Percentiles rank a stretch among this genome's conserved stretches.
These are phyloP conservation scores for Himalopsyche japonica DNA, from an alignment of 2,888 invertebrate genomes.

Conservation along the genomic window DNA sequence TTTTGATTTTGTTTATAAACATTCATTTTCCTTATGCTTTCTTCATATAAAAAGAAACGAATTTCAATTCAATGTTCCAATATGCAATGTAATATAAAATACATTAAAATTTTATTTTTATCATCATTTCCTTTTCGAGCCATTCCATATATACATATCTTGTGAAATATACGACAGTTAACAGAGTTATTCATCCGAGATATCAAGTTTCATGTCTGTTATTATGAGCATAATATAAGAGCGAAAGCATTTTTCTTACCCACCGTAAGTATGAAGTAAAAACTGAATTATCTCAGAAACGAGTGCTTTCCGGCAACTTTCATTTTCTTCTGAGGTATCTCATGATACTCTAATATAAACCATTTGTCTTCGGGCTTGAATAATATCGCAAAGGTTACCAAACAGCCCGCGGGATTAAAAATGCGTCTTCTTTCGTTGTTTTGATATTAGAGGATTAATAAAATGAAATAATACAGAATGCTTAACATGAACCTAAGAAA, in stretches of 20 bases:
- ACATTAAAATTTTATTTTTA: too few species aligned
- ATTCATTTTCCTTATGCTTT: too few species aligned
- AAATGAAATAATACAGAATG: too few species aligned
- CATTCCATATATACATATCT: too few species aligned
- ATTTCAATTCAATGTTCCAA: too few species aligned
- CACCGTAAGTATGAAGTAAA: neutral
- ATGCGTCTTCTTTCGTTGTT: too few species aligned
- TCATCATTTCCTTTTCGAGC: too few species aligned
- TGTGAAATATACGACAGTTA: neutral
- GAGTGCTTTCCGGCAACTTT: neutral
- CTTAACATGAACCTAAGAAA: too few species aligned
- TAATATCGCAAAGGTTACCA: neutral
- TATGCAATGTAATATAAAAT: too few species aligned
- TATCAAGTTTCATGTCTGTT: neutral
- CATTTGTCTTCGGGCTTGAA: neutral
- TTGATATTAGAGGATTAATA: too few species aligned
- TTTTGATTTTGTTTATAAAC: too few species aligned
- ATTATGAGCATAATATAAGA: neutral
- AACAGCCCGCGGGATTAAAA: neutral
- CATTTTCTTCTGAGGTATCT: neutral
- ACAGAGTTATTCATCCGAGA: neutral
- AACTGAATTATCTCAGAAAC: neutral
- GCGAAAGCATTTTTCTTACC: neutral
- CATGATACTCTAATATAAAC: neutral
- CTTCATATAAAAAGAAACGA: too few species aligned